Percentiles rank a stretch among this genome's conserved stretches.
phyloP scores from a whole-genome alignment of 2,113 vertebrate genomes.

The Poeciliopsis prolifica region DNA sequence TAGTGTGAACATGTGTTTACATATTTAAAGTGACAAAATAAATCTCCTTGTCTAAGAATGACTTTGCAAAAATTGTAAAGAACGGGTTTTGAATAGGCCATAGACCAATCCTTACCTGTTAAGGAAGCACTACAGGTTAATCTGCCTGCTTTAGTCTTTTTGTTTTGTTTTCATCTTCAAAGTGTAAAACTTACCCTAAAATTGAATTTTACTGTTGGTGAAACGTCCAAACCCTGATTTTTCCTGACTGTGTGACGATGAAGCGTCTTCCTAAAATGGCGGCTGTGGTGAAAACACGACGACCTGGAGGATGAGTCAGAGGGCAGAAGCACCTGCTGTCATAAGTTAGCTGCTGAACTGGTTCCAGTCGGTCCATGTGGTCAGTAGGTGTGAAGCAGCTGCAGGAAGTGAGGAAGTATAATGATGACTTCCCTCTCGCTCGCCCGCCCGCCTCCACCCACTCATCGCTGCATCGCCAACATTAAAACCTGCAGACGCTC shows the following conservation, averaged over 20 bases:
- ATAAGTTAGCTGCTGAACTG: slow-evolving; percentile 55
- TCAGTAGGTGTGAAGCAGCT: slow-evolving; percentile 78
- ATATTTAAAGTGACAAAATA: too few relatives aligned
- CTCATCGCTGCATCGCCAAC: slow-evolving; percentile 55
- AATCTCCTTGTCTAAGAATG: too few relatives aligned
- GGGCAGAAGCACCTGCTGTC: slow-evolving; percentile 67
- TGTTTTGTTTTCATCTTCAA: too few relatives aligned
- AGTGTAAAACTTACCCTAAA: too few relatives aligned
- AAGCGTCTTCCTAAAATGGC: slow-evolving; percentile 43
- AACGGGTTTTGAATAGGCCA: too few relatives aligned
- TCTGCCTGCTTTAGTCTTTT: too few relatives aligned
- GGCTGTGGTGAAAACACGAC: slow-evolving; percentile 12
- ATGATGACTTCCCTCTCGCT: slow-evolving; percentile 76
- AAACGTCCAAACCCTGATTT: neutral
- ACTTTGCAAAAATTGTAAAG: too few relatives aligned
- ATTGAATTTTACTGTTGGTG: too few relatives aligned
- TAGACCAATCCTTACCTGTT: too few relatives aligned
- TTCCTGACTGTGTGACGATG: slow-evolving; percentile 50
- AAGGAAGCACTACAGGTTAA: too few relatives aligned
- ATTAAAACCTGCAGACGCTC: slow-evolving; percentile 21
- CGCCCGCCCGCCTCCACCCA: slow-evolving; percentile 54
- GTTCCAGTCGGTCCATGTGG: slow-evolving; percentile 65
- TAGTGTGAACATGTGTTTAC: too few relatives aligned
- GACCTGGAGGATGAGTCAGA: slow-evolving; percentile 32
- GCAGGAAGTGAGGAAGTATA: slow-evolving; percentile 76